Evolutionary conservation across 2,888 invertebrate species (phyloP).

Genomic region (Laspeyria flexula): DNA sequence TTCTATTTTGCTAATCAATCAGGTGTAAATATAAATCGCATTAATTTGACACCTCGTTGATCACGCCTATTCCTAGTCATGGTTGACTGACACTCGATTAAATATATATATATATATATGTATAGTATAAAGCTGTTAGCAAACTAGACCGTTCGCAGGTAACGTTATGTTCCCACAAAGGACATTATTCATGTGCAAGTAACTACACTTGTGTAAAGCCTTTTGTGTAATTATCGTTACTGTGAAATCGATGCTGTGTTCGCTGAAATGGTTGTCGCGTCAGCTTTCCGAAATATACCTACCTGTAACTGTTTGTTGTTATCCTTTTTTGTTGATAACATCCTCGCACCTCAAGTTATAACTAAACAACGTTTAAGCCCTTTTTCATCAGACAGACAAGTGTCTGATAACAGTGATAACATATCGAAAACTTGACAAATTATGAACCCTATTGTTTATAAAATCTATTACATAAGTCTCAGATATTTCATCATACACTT

Average conservation of each 20-base stretch:
- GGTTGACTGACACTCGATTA: conserved; percentile 4
- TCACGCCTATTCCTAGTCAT: not conserved
- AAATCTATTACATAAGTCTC: too few relatives aligned
- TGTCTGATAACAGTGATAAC: too few relatives aligned
- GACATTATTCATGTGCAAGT: not conserved
- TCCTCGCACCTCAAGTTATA: too few relatives aligned
- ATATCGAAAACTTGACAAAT: too few relatives aligned
- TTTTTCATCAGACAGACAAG: too few relatives aligned
- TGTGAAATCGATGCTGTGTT: not conserved
- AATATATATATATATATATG: conserved; percentile 8
- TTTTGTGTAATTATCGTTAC: not conserved
- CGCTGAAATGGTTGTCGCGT: not conserved
- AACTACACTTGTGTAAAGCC: not conserved
- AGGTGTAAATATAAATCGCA: not conserved
- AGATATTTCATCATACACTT: too few relatives aligned
- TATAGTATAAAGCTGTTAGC: not conserved
- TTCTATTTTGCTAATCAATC: not conserved
- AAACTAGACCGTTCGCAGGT: not conserved
- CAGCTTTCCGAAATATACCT: not conserved
- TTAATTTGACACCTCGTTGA: not conserved
- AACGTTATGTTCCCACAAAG: not conserved
- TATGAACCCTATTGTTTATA: too few relatives aligned
- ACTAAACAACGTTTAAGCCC: too few relatives aligned
- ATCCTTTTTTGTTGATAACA: not conserved
- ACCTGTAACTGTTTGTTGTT: not conserved